phyloP scores from a whole-genome alignment of 1,140 invertebrate species.

The Hestina assimilis region DNA sequence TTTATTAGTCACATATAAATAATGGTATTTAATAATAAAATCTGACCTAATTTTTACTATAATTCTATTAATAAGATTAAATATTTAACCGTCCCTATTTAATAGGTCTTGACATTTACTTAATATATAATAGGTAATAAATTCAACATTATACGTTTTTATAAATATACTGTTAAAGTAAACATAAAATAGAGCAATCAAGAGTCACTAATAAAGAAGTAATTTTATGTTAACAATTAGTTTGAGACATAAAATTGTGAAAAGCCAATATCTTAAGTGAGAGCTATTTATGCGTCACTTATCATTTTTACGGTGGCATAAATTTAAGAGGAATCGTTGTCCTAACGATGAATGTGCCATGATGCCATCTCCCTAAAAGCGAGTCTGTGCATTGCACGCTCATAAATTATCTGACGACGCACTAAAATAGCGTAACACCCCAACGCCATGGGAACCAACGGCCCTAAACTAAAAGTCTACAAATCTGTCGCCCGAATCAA shows the following conservation, averaged over 20 bases:
- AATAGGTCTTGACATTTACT: too few species aligned
- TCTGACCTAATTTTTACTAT: too few species aligned
- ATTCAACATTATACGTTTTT: conserved; percentile 11
- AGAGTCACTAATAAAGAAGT: conserved; percentile 23
- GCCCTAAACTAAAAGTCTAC: conserved; percentile 64
- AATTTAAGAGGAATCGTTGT: conserved; percentile 62
- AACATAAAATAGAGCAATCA: conserved; percentile 24
- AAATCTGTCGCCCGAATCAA: conserved; percentile 67
- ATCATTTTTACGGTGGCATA: conserved; percentile 58
- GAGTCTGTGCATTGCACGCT: conserved; percentile 51
- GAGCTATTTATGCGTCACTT: conserved; percentile 39
- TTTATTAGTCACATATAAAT: too few species aligned
- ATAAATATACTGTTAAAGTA: conserved; percentile 22
- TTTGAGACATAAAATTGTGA: conserved; percentile 19
- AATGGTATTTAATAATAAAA: too few species aligned
- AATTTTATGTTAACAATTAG: conserved; percentile 31
- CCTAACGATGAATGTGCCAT: conserved; percentile 43
- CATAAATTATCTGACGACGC: conserved; percentile 71
- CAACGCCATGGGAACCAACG: conserved; percentile 62
- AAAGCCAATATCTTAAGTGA: conserved; percentile 26
- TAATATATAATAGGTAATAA: conserved; percentile 9
- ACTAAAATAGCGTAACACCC: conserved; percentile 76
- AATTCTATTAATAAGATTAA: too few species aligned
- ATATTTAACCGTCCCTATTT: too few species aligned
- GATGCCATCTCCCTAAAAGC: conserved; percentile 65